Evolutionary conservation across 2,113 vertebrate species (phyloP).

Genomic region (Cephalopterus ornatus): DNA sequence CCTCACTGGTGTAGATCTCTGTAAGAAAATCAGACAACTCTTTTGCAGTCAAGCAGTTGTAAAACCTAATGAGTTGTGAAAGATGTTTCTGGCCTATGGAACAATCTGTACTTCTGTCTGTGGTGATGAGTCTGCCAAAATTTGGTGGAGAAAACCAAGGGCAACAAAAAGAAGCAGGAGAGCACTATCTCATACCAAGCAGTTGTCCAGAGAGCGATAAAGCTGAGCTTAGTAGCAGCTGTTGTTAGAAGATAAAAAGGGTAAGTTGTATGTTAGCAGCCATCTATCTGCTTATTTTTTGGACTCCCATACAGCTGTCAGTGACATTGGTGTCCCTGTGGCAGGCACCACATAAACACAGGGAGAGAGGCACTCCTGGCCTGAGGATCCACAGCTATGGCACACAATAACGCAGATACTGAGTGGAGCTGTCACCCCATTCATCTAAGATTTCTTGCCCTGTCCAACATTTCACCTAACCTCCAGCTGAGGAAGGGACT

Average conservation of each 20-base stretch:
- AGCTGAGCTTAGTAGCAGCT: background rate
- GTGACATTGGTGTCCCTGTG: background rate
- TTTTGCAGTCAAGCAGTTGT: background rate
- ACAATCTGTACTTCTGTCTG: background rate
- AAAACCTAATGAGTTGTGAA: background rate
- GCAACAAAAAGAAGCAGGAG: background rate
- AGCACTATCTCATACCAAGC: background rate
- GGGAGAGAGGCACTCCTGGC: background rate
- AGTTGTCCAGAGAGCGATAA: background rate
- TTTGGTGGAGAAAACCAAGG: background rate
- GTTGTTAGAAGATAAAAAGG: background rate
- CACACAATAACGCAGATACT: background rate
- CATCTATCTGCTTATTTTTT: background rate
- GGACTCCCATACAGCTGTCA: background rate
- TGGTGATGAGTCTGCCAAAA: background rate
- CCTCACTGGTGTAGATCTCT: background rate
- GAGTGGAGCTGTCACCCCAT: background rate
- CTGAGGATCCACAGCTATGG: background rate
- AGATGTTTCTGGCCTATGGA: background rate
- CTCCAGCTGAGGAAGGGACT: background rate
- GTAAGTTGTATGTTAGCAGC: accelerated
- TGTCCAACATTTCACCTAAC: background rate
- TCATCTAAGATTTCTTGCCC: background rate
- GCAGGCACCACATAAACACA: background rate
- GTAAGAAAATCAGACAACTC: background rate